Evolutionary conservation across 2,113 vertebrate genomes (phyloP).

Genomic region (Hypocryptadius cinnamomeus): DNA sequence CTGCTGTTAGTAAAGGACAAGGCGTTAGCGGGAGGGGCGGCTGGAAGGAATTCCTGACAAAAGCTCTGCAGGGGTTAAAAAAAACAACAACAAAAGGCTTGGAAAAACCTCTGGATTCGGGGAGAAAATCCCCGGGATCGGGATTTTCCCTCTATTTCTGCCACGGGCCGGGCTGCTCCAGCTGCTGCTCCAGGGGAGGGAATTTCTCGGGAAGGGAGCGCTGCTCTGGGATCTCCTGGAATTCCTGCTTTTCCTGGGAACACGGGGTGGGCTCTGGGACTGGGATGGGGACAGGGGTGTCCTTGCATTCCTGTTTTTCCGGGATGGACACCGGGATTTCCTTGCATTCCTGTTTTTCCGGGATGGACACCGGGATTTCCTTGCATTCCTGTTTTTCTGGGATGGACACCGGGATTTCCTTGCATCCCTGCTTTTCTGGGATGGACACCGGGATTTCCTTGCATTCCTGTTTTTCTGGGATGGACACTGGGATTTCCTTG

Average conservation of each 20-base stretch:
- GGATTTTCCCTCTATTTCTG: constrained; percentile 1
- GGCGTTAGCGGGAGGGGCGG: not conserved
- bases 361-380: not conserved
- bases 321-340: not conserved
- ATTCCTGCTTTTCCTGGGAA: not conserved
- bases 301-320: not conserved
- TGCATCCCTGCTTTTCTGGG: not conserved
- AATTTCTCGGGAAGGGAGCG: not conserved
- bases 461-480: not conserved
- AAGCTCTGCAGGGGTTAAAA: not conserved
- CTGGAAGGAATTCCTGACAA: not conserved
- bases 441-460: not conserved
- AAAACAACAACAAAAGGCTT: not conserved
- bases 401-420: not conserved
- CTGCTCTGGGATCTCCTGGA: not conserved
- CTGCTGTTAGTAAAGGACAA: not conserved
- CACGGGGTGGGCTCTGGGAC: not conserved
- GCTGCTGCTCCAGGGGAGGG: constrained; percentile 14
- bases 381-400: not conserved
- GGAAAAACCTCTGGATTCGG: not conserved
- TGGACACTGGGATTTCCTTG: too few species aligned
- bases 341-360: not conserved
- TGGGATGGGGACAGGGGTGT: not conserved
- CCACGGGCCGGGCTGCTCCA: constrained; percentile 19
- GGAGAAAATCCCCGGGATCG: not conserved